Evolutionary conservation across 1,140 invertebrate genomes (phyloP).

Genomic region (Zaprionus vittiger): DNA sequence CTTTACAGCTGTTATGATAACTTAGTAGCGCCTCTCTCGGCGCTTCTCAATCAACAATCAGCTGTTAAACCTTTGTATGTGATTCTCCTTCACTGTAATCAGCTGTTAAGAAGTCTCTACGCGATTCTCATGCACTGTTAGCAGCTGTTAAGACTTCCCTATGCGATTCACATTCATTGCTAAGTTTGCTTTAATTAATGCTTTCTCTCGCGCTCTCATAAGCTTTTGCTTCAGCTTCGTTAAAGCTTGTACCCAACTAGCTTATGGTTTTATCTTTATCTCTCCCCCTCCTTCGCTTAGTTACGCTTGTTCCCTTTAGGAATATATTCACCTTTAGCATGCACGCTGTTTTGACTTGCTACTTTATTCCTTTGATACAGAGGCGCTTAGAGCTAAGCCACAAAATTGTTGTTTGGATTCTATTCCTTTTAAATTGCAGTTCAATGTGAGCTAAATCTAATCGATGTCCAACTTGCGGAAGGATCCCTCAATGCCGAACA

Average conservation of each 20-base stretch:
- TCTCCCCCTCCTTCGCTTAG: neutral
- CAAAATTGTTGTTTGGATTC: conserved; percentile 2
- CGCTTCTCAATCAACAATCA: no score
- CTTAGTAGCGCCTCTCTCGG: no score
- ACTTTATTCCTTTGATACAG: conserved; percentile 26
- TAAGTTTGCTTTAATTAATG: neutral
- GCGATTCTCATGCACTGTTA: conserved; percentile 12
- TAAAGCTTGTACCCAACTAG: neutral
- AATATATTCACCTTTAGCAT: neutral
- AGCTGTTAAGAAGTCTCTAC: neutral
- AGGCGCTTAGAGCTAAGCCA: conserved; percentile 27
- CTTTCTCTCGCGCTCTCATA: neutral
- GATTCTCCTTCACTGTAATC: no score
- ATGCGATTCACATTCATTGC: conserved; percentile 10
- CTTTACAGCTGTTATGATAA: no score
- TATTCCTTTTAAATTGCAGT: conserved; percentile 22
- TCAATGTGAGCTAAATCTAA: conserved; percentile 43
- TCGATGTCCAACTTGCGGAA: conserved; percentile 85
- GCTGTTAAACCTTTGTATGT: no score
- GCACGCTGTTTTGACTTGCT: conserved; percentile 7
- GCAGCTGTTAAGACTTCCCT: neutral
- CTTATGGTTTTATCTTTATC: neutral
- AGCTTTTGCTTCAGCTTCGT: neutral
- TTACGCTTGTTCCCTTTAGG: neutral
- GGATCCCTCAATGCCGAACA: conserved; percentile 87